Evolutionary conservation across 2,888 invertebrate species (phyloP).

Genomic region (Tolmerus cingulatus): DNA sequence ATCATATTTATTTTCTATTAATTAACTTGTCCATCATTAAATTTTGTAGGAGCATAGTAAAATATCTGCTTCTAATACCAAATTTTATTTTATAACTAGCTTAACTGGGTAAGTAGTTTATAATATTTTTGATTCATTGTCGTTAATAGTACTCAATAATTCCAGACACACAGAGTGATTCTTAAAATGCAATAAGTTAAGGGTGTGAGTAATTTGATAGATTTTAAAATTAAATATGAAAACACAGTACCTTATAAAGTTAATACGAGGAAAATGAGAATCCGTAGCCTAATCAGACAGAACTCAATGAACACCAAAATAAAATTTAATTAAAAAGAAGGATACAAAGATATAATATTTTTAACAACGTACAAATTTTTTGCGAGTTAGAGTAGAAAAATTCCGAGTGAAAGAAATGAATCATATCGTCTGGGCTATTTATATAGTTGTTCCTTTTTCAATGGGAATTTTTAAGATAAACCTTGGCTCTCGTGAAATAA

Average conservation of each 20-base stretch:
- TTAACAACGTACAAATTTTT: slow-evolving; percentile 42
- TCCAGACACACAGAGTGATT: slow-evolving; percentile 23
- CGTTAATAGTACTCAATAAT: neutral
- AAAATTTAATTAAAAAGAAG: slow-evolving; percentile 3
- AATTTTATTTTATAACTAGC: neutral
- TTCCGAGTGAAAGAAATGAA: slow-evolving; percentile 26
- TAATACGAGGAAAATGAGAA: slow-evolving; percentile 26
- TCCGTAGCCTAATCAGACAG: slow-evolving; percentile 36
- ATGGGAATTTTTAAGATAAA: slow-evolving; percentile 34
- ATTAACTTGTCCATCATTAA: neutral
- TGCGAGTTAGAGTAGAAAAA: slow-evolving; percentile 39
- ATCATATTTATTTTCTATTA: neutral
- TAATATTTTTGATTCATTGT: neutral
- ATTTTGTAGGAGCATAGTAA: neutral
- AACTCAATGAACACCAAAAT: slow-evolving; percentile 12
- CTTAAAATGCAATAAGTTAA: slow-evolving; percentile 26
- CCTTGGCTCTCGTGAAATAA: slow-evolving; percentile 35
- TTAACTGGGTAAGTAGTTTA: neutral
- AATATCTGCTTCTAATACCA: neutral
- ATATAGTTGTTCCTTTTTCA: slow-evolving; percentile 40
- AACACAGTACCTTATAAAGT: slow-evolving; percentile 38
- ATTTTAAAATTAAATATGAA: slow-evolving; percentile 29
- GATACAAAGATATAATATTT: slow-evolving; percentile 32
- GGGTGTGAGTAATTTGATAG: slow-evolving; percentile 32
- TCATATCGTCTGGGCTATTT: slow-evolving; percentile 39